phyloP scores from a whole-genome alignment of 2,113 vertebrate species.

The Peromyscus maniculatus region DNA sequence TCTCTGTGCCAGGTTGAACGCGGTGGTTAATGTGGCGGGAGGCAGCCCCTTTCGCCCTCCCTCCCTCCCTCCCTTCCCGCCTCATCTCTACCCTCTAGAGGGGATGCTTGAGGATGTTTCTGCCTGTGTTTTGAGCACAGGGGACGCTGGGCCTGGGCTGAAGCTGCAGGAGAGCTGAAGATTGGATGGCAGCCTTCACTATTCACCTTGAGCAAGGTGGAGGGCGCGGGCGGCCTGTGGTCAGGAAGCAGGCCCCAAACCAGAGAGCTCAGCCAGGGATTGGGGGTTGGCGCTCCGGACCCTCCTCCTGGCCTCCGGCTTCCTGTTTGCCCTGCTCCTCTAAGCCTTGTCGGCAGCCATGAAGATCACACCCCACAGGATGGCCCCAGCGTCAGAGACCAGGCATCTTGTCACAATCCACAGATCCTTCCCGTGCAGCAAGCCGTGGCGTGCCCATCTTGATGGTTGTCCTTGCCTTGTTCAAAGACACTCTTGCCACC shows the following conservation, averaged over 20 bases:
- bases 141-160: background rate
- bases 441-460: background rate
- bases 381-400: background rate
- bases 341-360: background rate
- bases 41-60: background rate
- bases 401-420: background rate
- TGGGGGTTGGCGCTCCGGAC: background rate
- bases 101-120: background rate
- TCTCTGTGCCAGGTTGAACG: background rate
- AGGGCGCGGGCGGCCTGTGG: background rate
- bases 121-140: accelerated
- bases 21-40: background rate
- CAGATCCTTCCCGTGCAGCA: background rate
- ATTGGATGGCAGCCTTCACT: background rate
- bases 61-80: background rate
- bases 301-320: background rate
- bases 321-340: background rate
- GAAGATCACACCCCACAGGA: background rate
- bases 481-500: background rate
- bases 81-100: background rate
- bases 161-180: background rate
- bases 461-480: background rate
- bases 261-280: background rate
- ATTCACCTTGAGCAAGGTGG: background rate
- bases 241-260: background rate